Conservation (phyloP, 2,797 vertebrate genomes). For the Otolemur crassicaudatus region DNA sequence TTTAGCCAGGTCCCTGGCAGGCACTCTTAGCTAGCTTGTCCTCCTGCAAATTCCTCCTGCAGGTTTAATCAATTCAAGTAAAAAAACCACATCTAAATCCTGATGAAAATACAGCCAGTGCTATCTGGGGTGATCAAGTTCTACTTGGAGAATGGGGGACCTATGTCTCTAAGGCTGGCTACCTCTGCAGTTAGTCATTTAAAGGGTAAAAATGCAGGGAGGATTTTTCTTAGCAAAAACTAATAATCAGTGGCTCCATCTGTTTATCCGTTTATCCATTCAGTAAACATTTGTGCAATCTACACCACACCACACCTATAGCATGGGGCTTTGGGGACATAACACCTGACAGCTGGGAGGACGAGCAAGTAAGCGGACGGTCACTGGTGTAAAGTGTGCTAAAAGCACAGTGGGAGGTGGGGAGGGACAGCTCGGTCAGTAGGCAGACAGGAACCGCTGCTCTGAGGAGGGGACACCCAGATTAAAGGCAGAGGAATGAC, state of each 20-base stretch:
- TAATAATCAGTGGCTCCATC: neutral
- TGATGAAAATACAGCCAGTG: conserved; percentile 18
- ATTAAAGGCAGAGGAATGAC: neutral
- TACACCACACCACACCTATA: neutral
- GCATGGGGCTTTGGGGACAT: neutral
- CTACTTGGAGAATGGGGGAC: neutral
- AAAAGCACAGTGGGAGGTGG: neutral
- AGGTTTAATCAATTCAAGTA: conserved; percentile 43
- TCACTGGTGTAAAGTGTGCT: neutral
- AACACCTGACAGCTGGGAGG: neutral
- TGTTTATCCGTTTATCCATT: neutral
- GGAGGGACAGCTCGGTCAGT: neutral
- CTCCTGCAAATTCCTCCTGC: conserved; percentile 8
- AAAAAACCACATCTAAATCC: conserved; percentile 46
- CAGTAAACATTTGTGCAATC: neutral
- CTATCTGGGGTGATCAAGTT: conserved; percentile 28
- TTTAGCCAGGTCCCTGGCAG: neutral
- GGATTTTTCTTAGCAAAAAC: conserved; percentile 8
- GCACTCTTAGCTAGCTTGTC: neutral
- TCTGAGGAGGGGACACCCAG: neutral
- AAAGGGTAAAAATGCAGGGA: neutral
- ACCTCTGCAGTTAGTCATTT: neutral
- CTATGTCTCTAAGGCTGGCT: neutral
- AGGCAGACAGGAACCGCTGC: neutral
- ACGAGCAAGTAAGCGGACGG: neutral